Evolutionary conservation across 1,140 invertebrate species (phyloP).

Genomic region (Hyles euphorbiae): DNA sequence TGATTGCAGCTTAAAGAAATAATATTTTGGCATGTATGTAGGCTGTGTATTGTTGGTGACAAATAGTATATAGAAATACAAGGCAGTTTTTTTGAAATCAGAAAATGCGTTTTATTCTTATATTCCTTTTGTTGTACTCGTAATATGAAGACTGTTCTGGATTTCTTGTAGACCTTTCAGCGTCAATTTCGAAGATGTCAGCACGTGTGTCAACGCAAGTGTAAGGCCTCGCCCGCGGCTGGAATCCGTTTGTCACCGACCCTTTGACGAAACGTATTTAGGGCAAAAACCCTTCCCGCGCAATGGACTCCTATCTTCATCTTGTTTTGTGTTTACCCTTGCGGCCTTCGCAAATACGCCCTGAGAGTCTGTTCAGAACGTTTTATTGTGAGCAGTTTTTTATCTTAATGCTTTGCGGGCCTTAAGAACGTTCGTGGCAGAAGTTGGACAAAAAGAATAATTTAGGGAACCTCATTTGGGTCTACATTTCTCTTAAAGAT

Average conservation of each 20-base stretch:
- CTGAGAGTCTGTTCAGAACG: conserved; percentile 9
- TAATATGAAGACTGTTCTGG: too few species aligned
- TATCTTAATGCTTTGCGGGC: conserved; percentile 10
- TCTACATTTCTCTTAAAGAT: too few species aligned
- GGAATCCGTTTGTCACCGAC: conserved; percentile 39
- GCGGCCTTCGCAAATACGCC: conserved; percentile 21
- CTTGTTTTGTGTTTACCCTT: conserved; percentile 32
- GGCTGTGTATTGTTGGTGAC: too few species aligned
- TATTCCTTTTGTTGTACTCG: too few species aligned
- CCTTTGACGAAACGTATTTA: conserved; percentile 42
- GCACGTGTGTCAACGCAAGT: conserved; percentile 12
- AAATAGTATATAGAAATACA: too few species aligned
- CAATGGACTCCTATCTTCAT: conserved; percentile 31
- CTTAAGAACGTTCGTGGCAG: not conserved
- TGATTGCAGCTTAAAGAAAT: too few species aligned
- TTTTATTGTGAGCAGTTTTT: conserved; percentile 14
- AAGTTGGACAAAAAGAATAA: too few species aligned
- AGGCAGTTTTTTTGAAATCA: too few species aligned
- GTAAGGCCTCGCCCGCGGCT: conserved; percentile 26
- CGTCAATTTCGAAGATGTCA: not conserved
- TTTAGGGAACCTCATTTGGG: too few species aligned
- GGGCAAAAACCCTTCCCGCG: conserved; percentile 35
- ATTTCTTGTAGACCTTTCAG: not conserved
- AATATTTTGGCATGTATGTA: too few species aligned
- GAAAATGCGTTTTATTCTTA: too few species aligned